Evolutionary conservation across 2,113 vertebrate genomes (phyloP), one percentile per base, ranked within the genome.

Genomic region (Neogobius melanostomus): DNA sequence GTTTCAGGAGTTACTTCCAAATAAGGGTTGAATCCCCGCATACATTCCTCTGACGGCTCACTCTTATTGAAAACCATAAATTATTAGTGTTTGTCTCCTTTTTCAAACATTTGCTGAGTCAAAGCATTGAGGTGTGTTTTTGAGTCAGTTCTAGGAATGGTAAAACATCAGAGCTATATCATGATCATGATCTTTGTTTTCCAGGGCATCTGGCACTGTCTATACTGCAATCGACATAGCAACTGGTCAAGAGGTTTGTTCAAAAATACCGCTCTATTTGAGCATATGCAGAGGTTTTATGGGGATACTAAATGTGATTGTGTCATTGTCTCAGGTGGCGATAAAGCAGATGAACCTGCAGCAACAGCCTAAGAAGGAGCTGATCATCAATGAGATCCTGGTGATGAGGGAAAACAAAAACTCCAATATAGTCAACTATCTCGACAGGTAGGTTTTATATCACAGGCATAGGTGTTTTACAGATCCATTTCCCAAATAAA

Each of bases 321-420:
- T 82, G n/a, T 36, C 28, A 36, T 68, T 74, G 66, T 75, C 45
- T 87, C 88, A 99, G 97, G 98, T 99, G 91, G 98, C 98, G 67
- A 98, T 99, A 89, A 99, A 99, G 81, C 97, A 99, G 93, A 99
- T 99, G 98, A 99, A 99, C 89, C 93, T 99, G 62, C 97, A 98
- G 85, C 97, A 98, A 81, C 98, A 99, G 88, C 98, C 98, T 82
- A 99, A 99, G 93, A 99, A 99, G 83, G 98, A 99, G 91, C 91
- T 99, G 93, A 99, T 99, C 94, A 98, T 99, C 91, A 99, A 99
- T 89, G 97, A 99, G 93, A 98, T 99, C 87, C 87, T 99, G 70
- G 97, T 99, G 91, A 99, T 99, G 98, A 98, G 98, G 97, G 98
- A 99, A 98, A 99, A 99, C 96, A 98, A 99, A 88, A 99, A 99